A percentile compares a stretch with the other conserved stretches of the same genome.
These are phyloP conservation scores for Paramormyrops hopkinsi DNA, from an alignment of 2,797 vertebrate species.

Conservation along the genomic window DNA sequence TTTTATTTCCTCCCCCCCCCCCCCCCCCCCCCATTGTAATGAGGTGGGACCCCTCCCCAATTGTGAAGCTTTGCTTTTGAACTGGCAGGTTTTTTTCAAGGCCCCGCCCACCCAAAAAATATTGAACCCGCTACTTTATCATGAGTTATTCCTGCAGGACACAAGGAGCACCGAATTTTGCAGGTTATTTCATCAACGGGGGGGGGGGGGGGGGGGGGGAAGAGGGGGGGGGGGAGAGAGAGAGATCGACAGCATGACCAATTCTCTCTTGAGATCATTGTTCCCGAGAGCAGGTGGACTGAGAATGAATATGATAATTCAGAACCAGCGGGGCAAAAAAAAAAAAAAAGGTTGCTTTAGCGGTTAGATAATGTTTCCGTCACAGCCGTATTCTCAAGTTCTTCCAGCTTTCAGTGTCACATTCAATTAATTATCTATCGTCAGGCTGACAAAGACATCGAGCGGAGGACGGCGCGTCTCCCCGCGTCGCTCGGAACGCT, in stretches of 20 bases:
- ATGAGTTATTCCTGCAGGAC: neutral
- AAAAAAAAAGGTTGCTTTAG: constrained; percentile 30
- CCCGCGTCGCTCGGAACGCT: constrained; percentile 30
- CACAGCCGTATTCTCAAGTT: constrained; percentile 56
- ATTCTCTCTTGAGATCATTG: constrained; percentile 41
- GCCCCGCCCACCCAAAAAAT: neutral
- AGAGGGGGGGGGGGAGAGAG: neutral
- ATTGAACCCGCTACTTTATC: neutral
- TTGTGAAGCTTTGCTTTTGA: neutral
- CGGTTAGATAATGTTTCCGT: constrained; percentile 50
- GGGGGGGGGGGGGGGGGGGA: neutral
- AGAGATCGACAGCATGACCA: constrained; percentile 1
- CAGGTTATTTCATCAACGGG: neutral
- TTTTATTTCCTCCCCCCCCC: neutral
- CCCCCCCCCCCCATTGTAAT: neutral
- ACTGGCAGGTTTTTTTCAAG: neutral
- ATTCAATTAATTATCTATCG: constrained; percentile 58
- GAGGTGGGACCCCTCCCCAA: neutral
- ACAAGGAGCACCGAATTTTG: neutral
- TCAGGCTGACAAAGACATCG: constrained; percentile 57
- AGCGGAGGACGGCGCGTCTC: constrained; percentile 46
- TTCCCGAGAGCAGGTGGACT: constrained; percentile 44
- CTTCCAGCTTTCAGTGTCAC: constrained; percentile 54
- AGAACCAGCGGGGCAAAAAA: constrained; percentile 33
- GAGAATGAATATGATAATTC: constrained; percentile 60